Percentiles rank a stretch among this genome's conserved stretches.
These are phyloP conservation scores for Halocaridina rubra DNA, from an alignment of 2,888 invertebrate species.

Conservation along the genomic window DNA sequence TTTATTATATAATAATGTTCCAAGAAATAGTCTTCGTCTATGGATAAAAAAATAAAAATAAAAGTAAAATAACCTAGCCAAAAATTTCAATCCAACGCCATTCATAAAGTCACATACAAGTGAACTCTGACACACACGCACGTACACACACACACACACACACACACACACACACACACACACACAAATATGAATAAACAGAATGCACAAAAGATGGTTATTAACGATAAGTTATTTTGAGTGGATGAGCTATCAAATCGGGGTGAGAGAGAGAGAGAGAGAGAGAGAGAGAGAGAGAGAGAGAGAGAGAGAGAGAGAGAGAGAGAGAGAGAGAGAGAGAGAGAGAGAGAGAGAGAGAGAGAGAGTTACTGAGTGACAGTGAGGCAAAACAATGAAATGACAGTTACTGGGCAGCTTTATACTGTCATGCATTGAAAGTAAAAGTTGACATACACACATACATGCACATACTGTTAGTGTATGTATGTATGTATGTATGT, in stretches of 20 bases:
- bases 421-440: too few species aligned
- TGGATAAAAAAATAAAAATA: too few species aligned
- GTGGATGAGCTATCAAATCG: neutral
- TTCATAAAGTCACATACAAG: neutral
- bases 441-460: neutral
- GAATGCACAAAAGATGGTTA: neutral
- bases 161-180: neutral
- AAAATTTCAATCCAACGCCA: neutral
- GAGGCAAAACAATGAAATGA: neutral
- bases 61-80: neutral
- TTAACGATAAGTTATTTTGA: neutral
- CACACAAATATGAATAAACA: neutral
- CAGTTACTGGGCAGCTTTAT: too few species aligned
- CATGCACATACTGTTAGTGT: neutral
- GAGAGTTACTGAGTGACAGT: neutral
- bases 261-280: too few species aligned
- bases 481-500: neutral
- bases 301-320: constrained; percentile 11
- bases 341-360: neutral
- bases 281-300: neutral
- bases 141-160: neutral
- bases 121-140: neutral
- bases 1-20: neutral
- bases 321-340: constrained; percentile 17
- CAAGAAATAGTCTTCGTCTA: neutral